phyloP scores from a whole-genome alignment of 2,113 vertebrate genomes.

The Forbesichthys agassizii region DNA sequence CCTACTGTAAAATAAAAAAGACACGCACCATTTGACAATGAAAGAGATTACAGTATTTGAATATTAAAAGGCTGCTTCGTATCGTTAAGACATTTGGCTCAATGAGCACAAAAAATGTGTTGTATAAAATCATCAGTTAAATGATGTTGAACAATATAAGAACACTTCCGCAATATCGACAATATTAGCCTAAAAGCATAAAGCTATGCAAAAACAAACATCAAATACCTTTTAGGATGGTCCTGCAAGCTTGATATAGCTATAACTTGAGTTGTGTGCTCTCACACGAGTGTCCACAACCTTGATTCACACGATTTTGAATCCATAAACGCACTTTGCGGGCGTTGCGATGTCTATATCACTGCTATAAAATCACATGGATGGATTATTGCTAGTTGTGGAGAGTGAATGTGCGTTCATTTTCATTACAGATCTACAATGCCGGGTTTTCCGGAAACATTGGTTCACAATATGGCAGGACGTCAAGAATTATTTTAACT shows the following conservation, averaged over 20 bases:
- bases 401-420: neutral
- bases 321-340: neutral
- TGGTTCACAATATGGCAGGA: constrained; percentile 65
- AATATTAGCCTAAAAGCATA: neutral
- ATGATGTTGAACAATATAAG: too few species aligned
- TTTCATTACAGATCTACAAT: constrained; percentile 4
- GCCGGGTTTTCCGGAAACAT: constrained; percentile 30
- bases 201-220: neutral
- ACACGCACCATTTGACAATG: too few species aligned
- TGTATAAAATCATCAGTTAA: too few species aligned
- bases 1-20: too few species aligned
- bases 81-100: too few species aligned
- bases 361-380: neutral
- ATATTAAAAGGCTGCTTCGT: too few species aligned
- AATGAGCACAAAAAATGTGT: too few species aligned
- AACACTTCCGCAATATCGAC: neutral
- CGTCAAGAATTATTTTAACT: constrained; percentile 24
- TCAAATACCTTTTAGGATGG: neutral
- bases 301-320: neutral
- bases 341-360: constrained; percentile 12
- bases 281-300: neutral
- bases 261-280: neutral
- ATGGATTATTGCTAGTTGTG: neutral
- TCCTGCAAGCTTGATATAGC: neutral
- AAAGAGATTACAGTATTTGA: too few species aligned